Base-by-base conservation (phyloP, 2,797 vertebrate genomes). In the Sphenodon punctatus region DNA sequence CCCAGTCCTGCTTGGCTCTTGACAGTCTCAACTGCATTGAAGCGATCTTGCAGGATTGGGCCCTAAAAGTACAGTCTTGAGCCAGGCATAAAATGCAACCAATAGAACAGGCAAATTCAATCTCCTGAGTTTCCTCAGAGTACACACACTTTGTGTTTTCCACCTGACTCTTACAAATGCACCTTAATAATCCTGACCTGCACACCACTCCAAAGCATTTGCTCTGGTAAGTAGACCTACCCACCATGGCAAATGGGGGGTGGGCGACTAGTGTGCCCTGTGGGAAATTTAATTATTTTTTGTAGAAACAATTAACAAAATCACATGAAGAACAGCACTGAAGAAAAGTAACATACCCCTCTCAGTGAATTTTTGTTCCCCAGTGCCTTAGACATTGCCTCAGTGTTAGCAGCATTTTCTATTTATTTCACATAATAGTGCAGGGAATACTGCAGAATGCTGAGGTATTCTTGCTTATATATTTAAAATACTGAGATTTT, bases 131-230 rank as follows among this genome's bases (percentile, higher is more conserved):
- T 22, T 3, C 6, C 39, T n/a, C 58, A 42, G 14, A 19, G 19
- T 25, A 22, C 11, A 5, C n/a, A 1, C 20, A 0, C 2, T 10
- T 56, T 0, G 0, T 10, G n/a, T 10, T 55, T 46, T 70, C 70
- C 12, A 45, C 1, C 0, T n/a, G n/a, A 7, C 61, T 0, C 59
- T 30, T 5, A 51, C 8, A 67, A 14, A 30, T 5, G 68, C 67
- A 0, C 25, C 7, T 25, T 67, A 17, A 25, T 7, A n/a, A n/a
- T n/a, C 14, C 55, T 30, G 34, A 43, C 10, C 73, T 8, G 1
- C 74, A 7, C 2, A 27, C 1, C 34, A 1, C 7, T 48, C 43
- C 1, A 0, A 10, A 27, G n/a, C 63, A 27, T 42, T 25, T 27
- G 15, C 34, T 32, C 53, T 41, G 56, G 65, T 59, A 6, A 43